Evolutionary conservation across 2,888 invertebrate genomes (phyloP).

Genomic region (Halocaridina rubra): DNA sequence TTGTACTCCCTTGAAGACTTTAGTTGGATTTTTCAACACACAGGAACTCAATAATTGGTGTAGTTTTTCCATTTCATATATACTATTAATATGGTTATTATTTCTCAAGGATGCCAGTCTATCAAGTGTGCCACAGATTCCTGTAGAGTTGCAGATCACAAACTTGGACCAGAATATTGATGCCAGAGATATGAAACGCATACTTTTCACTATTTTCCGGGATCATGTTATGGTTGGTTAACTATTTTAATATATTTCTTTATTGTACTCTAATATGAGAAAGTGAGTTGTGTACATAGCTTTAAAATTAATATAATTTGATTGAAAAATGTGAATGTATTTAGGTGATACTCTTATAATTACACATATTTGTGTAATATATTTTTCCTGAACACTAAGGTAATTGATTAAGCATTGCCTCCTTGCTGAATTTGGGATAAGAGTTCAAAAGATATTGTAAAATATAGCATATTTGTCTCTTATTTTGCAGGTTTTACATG

Average conservation of each 20-base stretch:
- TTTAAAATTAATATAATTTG: neutral
- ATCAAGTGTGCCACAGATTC: slow-evolving; percentile 60
- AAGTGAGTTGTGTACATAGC: no score
- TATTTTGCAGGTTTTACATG: slow-evolving; percentile 74
- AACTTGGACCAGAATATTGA: slow-evolving; percentile 80
- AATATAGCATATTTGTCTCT: no score
- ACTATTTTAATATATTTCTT: slow-evolving; percentile 13
- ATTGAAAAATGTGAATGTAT: neutral
- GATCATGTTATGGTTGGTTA: slow-evolving; percentile 75
- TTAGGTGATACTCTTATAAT: neutral
- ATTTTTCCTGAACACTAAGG: no score
- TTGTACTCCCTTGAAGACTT: no score
- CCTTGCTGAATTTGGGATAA: neutral
- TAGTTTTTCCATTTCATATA: no score
- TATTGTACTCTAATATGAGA: no score
- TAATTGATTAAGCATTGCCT: neutral
- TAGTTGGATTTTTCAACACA: no score
- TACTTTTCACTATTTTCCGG: slow-evolving; percentile 75
- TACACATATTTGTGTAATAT: no score
- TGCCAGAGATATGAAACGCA: slow-evolving; percentile 76
- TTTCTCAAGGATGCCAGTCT: slow-evolving; percentile 13
- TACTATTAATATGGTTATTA: no score
- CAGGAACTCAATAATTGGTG: no score
- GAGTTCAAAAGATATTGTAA: no score
- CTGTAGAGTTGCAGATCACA: slow-evolving; percentile 76